Base-by-base conservation (phyloP, 2,113 vertebrate genomes). In the Thalassoma bifasciatum region DNA sequence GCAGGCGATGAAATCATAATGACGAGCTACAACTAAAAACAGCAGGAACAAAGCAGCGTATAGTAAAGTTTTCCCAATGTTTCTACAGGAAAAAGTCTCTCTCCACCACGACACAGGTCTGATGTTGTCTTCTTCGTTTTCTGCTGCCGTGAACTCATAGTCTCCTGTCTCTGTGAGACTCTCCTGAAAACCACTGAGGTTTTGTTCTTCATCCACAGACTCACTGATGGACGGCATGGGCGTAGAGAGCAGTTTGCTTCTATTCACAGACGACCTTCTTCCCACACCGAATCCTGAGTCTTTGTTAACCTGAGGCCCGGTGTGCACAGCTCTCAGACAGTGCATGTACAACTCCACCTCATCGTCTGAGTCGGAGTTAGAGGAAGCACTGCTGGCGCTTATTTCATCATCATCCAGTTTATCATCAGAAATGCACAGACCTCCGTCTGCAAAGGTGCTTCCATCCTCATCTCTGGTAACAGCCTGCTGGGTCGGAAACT, bases 1-100 rank as follows among this genome's bases (percentile, higher is more conserved):
- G 78, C 96, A 97, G 65, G 96, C 94, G 50, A 96, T 92, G 72
- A 99, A 94, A 90, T 98, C 96, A 82, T 95, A 98, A 75, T 96
- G 90, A 65, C 96, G 96, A 16, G 95, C 88, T 23, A 93, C 93
- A 46, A 92, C 89, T 72, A 95, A 91, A 95, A 98, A 97, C 36
- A 96, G 62, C 81, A 96, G 67, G 69, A 96, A 92, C 83, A 96
- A 84, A 59, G 95, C 85, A 76, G 89, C 89, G 72, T 78, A 95
- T 17, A 94, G 67, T 52, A 96, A 73, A 75, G 94, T 93, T 84
- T 94, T 95, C 65, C 89, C 84, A 72, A 92, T 85, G 38, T 92
- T 91, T 67, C 91, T 88, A 58, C 93, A 94, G 82, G 91, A 88
- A 38, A 93, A 87, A 26, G 72, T 86, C n/a, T 94, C 89, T 60